Percentiles rank a stretch among this genome's conserved stretches.
These are phyloP conservation scores for Bos javanicus DNA, from an alignment of 2,113 vertebrate species.

Conservation along the genomic window DNA sequence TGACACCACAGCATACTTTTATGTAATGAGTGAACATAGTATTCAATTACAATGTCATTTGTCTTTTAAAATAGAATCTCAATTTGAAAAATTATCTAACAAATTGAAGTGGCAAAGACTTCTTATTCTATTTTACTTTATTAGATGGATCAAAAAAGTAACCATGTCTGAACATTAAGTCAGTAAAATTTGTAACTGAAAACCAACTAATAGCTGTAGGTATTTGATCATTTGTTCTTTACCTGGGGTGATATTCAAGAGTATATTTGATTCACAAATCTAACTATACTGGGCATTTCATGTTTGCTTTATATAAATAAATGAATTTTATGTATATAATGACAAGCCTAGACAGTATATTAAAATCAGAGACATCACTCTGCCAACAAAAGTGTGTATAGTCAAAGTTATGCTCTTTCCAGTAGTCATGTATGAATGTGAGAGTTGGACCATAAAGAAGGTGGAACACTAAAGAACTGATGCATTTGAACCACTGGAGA, in stretches of 20 bases:
- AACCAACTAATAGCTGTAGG: background rate
- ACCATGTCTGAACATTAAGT: background rate
- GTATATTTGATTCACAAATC: background rate
- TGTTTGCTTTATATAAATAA: background rate
- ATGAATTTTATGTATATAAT: background rate
- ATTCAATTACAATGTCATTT: conserved; percentile 5
- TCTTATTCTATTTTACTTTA: background rate
- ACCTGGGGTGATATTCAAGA: background rate
- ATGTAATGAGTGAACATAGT: background rate
- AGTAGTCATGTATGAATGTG: background rate
- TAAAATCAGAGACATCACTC: background rate
- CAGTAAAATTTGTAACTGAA: background rate
- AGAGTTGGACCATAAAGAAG: background rate
- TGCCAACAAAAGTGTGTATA: background rate
- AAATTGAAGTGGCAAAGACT: background rate
- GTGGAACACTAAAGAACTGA: background rate
- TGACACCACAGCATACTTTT: background rate
- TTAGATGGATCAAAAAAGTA: background rate
- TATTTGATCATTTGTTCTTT: background rate
- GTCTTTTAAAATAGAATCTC: background rate
- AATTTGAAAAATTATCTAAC: background rate
- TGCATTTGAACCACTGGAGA: background rate
- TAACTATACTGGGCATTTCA: background rate
- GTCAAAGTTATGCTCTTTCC: background rate
- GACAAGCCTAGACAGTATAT: background rate